Conservation (phyloP, 2,113 vertebrate genomes). For the Rhinoderma darwinii region DNA sequence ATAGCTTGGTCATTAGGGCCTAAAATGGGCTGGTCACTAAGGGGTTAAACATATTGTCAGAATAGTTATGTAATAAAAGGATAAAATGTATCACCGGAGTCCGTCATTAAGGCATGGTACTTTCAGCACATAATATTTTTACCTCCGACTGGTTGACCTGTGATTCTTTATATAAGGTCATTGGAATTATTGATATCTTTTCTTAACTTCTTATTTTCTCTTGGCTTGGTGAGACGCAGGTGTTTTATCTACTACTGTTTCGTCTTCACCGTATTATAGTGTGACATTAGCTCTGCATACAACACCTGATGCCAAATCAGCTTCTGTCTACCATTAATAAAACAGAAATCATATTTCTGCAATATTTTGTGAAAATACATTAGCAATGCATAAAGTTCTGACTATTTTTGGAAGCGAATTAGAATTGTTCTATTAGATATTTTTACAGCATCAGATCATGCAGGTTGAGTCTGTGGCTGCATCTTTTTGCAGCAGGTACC, state of each 20-base stretch:
- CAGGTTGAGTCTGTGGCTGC: background rate
- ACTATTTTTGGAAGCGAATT: background rate
- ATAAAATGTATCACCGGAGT: too few relatives aligned
- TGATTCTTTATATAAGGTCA: background rate
- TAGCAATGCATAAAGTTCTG: background rate
- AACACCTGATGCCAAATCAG: conserved; percentile 30
- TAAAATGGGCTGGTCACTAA: too few relatives aligned
- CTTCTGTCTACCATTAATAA: background rate
- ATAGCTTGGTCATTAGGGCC: too few relatives aligned
- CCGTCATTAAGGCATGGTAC: background rate
- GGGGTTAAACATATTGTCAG: too few relatives aligned
- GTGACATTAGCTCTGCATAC: background rate
- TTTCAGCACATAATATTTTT: background rate
- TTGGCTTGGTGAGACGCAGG: background rate
- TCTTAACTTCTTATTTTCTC: background rate
- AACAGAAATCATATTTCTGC: background rate
- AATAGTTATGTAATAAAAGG: too few relatives aligned
- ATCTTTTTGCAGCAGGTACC: too few relatives aligned
- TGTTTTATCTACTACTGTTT: background rate
- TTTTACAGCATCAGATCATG: background rate
- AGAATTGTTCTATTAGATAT: background rate
- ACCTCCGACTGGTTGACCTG: background rate
- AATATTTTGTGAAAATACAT: background rate
- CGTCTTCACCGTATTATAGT: background rate
- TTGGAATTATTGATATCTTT: background rate